phyloP scores from a whole-genome alignment of 2,113 vertebrate genomes.

The Macrotis lagotis region DNA sequence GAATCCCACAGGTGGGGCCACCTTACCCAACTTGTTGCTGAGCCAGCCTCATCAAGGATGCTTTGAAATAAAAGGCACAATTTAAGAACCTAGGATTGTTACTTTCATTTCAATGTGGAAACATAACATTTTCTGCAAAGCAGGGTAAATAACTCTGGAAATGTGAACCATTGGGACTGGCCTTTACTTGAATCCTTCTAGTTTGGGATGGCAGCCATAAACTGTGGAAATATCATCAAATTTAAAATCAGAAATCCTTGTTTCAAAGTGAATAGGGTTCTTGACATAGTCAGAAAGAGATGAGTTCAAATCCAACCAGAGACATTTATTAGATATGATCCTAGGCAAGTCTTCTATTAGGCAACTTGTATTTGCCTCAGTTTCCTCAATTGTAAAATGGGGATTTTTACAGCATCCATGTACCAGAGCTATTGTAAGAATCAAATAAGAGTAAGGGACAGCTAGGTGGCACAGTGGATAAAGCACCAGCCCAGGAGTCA shows the following conservation, averaged over 20 bases:
- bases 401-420: background rate
- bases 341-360: background rate
- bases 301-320: background rate
- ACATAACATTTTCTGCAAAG: slow-evolving; percentile 1
- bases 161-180: background rate
- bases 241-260: background rate
- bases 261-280: background rate
- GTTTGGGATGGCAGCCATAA: background rate
- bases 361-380: background rate
- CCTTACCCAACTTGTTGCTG: background rate
- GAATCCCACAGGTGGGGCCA: slow-evolving; percentile 61
- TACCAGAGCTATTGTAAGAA: background rate
- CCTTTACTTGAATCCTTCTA: background rate
- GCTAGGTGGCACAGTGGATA: no score
- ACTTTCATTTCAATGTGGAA: background rate
- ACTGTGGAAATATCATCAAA: background rate
- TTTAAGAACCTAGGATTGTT: slow-evolving; percentile 22
- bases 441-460: no score
- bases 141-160: slow-evolving; percentile 21
- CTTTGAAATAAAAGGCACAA: slow-evolving; percentile 57
- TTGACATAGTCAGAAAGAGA: background rate
- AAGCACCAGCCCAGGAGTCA: no score
- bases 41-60: slow-evolving; percentile 50
- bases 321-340: background rate
- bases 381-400: background rate